phyloP scores from a whole-genome alignment of 1,140 invertebrate species.

The Euwallacea similis region DNA sequence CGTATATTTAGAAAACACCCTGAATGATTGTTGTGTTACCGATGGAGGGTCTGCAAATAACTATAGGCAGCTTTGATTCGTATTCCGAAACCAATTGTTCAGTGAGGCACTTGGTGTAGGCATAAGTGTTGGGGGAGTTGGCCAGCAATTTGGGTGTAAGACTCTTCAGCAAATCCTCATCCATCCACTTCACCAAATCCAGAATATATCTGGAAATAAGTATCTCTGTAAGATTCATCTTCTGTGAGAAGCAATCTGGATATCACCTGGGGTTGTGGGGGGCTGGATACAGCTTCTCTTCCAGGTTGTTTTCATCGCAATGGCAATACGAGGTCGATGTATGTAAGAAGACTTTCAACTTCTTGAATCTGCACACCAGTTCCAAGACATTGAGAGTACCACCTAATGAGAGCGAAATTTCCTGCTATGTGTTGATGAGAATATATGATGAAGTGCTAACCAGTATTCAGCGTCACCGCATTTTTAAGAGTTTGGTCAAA shows the following conservation, averaged over 20 bases:
- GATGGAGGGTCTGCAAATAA: slow-evolving; percentile 74
- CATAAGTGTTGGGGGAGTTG: slow-evolving; percentile 77
- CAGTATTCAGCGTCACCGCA: slow-evolving; percentile 58
- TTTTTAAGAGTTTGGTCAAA: slow-evolving; percentile 59
- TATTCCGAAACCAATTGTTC: slow-evolving; percentile 70
- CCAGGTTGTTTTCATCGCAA: slow-evolving; percentile 67
- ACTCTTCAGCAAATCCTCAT: slow-evolving; percentile 66
- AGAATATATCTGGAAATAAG: slow-evolving; percentile 57
- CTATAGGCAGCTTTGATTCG: slow-evolving; percentile 64
- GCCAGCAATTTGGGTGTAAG: slow-evolving; percentile 78
- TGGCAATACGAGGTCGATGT: slow-evolving; percentile 84
- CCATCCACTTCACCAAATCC: slow-evolving; percentile 76
- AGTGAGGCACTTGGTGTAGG: slow-evolving; percentile 75
- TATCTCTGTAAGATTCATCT: neutral
- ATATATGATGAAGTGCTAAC: slow-evolving; percentile 2
- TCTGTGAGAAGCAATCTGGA: neutral
- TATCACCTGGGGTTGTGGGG: slow-evolving; percentile 68
- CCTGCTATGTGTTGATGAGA: neutral
- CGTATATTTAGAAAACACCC: neutral
- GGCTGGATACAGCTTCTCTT: slow-evolving; percentile 69
- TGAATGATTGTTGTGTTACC: slow-evolving; percentile 58
- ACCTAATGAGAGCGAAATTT: slow-evolving; percentile 22
- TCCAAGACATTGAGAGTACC: slow-evolving; percentile 56
- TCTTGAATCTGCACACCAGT: slow-evolving; percentile 51
- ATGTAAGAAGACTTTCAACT: slow-evolving; percentile 65